Evolutionary conservation across 2,888 invertebrate genomes (phyloP), one percentile per base, ranked within the genome.

Genomic region (Campoplex nolae): DNA sequence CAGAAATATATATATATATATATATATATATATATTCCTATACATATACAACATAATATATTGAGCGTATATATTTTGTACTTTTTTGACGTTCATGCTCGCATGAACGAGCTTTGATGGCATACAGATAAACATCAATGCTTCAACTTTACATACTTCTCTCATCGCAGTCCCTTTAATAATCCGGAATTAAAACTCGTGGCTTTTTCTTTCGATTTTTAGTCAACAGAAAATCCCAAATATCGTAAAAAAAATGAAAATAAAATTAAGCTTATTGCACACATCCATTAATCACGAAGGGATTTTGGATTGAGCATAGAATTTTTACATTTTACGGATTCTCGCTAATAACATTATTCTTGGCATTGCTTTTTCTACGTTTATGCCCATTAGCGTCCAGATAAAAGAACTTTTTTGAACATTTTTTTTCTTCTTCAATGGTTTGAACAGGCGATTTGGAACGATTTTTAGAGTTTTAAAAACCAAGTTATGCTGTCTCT

Each of bases 21-120:
- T 62, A 38, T 62, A 23, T 38, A 75, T 35, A 23, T 23, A 23
- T n/a, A n/a, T n/a, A n/a, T n/a, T n/a, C n/a, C n/a, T n/a, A n/a
- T 62, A 23, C 48, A 75, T 35, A 23, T 23, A 23, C 23, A 23
- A 70, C 9, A 62, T 18, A n/a, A 32, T 45, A 51, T 42, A 45
- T 18, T 32, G 28, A 23, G 38, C 38, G 58, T 54, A 70, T 83
- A 77, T 84, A 68, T 35, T 32, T 38, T 62, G n/a, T 81, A 28
- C 83, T 82, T 83, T 83, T 83, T 83, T 71, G 70, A 86, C n/a
- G n/a, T n/a, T n/a, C n/a, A n/a, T 75, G 76, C 65, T 80, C 71
- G 85, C 75, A 86, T 79, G 78, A 83, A 79, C 83, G 74, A 83
- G 70, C 83, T 79, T 79, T 77, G 81, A 85, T 81, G 81, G 80